phyloP scores from a whole-genome alignment of 2,113 vertebrate genomes.

The Tenrec ecaudatus region DNA sequence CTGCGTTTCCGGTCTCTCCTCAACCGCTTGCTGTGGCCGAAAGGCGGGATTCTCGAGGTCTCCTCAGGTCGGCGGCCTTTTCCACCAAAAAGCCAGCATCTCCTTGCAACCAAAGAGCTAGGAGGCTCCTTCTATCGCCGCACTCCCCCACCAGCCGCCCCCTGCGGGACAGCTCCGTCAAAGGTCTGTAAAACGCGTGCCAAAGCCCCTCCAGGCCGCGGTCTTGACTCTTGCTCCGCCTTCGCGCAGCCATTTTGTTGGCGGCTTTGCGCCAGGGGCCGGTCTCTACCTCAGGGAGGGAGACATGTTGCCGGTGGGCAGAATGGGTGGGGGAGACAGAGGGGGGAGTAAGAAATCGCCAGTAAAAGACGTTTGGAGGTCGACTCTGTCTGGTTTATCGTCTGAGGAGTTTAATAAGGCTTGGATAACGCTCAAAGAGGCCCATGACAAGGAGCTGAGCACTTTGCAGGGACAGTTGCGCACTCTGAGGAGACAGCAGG shows the following conservation, averaged over 20 bases:
- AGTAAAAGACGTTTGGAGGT: accelerated
- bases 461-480: slow-evolving; percentile 49
- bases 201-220: neutral
- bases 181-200: slow-evolving; percentile 35
- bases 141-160: neutral
- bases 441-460: slow-evolving; percentile 48
- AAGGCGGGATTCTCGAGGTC: accelerated
- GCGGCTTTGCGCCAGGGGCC: accelerated
- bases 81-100: accelerated
- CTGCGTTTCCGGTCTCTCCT: neutral
- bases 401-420: slow-evolving; percentile 1
- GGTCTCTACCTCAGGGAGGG: accelerated
- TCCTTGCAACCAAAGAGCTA: neutral
- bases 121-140: accelerated
- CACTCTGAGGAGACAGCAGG: neutral
- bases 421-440: slow-evolving; percentile 11
- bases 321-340: neutral
- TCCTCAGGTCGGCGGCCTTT: accelerated
- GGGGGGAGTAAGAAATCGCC: neutral
- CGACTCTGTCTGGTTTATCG: neutral
- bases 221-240: too few species aligned
- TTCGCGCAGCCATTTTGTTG: neutral
- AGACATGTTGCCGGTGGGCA: neutral
- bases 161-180: neutral
- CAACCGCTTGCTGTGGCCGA: too few species aligned